Evolutionary conservation across 2,113 vertebrate genomes (phyloP), one percentile per base, ranked within the genome.

Genomic region (Cavia porcellus): DNA sequence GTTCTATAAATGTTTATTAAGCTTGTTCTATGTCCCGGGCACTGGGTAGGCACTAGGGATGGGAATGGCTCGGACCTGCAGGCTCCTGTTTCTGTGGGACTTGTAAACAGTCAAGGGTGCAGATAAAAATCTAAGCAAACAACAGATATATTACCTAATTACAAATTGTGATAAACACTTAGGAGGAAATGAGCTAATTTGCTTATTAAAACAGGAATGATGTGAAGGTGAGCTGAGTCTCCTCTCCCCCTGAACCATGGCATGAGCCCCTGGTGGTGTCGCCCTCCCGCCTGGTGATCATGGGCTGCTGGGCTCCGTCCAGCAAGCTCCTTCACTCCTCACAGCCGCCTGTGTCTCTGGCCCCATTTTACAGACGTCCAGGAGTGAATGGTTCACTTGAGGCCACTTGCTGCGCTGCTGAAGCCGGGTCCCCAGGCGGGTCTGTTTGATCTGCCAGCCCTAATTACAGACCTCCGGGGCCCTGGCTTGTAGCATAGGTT

Each of bases 271-370:
- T 5, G 15, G 28, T 9, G 22, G 6, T 70, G 6, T n/a, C 0
- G 32, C 14, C 15, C 28, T 10, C 3, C 10, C 0, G 1, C 35
- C 57, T 61, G 2, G 0, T 4, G 2, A 14, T 5, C 22, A 8
- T 14, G 0, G 77, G 42, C 22, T 28, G 32, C 28, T 0, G 0
- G n/a, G 22, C 24, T 13, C 0, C 4, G 0, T 4, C 0, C 28
- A 45, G 32, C 4, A 14, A 90, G 74, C 24, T 57, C 47, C 2
- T 50, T 61, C 19, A 0, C 13, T 3, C 68, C 25, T 55, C 9
- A 28, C 38, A 7, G 14, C 8, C 14, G 47, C 14, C 84, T 82
- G 45, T 0, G 30, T 50, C 86, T 61, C 50, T 15, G 8, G 28
- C 17, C 59, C 84, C 45, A 7, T 83, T 85, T 96, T 47, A 95